phyloP scores from a whole-genome alignment of 37 sponge, comb jelly and placozoan species.

The Ephydatia muelleri region DNA sequence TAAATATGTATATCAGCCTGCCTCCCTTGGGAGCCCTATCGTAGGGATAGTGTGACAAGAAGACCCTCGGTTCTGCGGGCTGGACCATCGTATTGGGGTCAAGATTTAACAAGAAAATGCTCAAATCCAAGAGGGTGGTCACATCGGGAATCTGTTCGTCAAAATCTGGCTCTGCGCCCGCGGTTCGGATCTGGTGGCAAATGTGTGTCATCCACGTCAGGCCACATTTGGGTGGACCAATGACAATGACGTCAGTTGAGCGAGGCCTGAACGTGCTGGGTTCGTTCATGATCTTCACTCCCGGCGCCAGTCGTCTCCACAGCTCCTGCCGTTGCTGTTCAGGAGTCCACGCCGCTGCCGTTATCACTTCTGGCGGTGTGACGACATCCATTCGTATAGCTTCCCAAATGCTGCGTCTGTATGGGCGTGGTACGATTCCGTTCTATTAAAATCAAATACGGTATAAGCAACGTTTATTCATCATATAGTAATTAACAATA shows the following conservation, averaged over 20 bases:
- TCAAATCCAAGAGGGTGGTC: background rate
- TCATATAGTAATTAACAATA: too few species aligned
- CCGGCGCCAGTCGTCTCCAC: background rate
- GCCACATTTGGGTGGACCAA: conserved; percentile 2
- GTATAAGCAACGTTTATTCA: too few species aligned
- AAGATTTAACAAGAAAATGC: background rate
- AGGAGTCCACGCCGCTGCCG: background rate
- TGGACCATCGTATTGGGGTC: too few species aligned
- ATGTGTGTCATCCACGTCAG: too few species aligned
- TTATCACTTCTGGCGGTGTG: too few species aligned
- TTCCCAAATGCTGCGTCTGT: too few species aligned
- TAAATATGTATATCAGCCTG: conserved; percentile 6
- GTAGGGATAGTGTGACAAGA: too few species aligned
- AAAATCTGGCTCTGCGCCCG: conserved; percentile 12
- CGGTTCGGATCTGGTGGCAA: background rate
- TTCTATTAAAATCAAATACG: too few species aligned
- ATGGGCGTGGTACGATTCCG: too few species aligned
- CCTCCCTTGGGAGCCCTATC: background rate
- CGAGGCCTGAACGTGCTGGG: background rate
- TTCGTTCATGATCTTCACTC: background rate
- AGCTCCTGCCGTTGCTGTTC: background rate
- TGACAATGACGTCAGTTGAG: background rate
- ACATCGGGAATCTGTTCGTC: conserved; percentile 9
- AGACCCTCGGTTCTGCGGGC: conserved; percentile 10
- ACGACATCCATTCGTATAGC: too few species aligned